phyloP scores from a whole-genome alignment of 2,888 invertebrate species.

The Deroplatys truncata region DNA sequence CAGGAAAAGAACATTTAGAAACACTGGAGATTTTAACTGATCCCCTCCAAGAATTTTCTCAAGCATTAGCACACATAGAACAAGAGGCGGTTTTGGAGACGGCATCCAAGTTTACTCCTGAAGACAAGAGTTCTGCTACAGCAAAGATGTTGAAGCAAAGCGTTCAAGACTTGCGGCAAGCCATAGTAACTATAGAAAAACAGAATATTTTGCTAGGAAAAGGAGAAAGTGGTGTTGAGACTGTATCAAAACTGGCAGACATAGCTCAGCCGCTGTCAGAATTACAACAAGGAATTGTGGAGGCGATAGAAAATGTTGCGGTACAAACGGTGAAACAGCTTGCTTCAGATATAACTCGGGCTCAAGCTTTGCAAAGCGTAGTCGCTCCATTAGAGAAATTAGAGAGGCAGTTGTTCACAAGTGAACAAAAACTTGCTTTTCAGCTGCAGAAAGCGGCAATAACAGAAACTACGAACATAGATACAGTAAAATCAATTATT shows the following conservation, averaged over 20 bases:
- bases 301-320: constrained; percentile 9
- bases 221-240: background rate
- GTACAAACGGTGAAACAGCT: constrained; percentile 1
- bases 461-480: background rate
- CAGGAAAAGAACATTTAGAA: constrained; percentile 63
- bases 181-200: constrained; percentile 17
- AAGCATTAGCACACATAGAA: constrained; percentile 9
- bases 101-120: background rate
- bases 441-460: background rate
- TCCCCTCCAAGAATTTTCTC: constrained; percentile 56
- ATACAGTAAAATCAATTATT: constrained; percentile 7
- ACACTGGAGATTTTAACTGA: constrained; percentile 58
- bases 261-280: constrained; percentile 20
- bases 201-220: background rate
- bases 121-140: background rate
- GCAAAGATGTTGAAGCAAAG: constrained; percentile 2
- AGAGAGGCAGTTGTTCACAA: constrained; percentile 24
- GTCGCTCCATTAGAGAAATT: constrained; percentile 43
- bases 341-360: background rate
- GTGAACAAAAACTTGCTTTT: constrained; percentile 21
- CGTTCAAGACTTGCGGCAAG: constrained; percentile 14
- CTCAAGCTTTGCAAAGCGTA: constrained; percentile 39
- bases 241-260: background rate
- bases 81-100: constrained; percentile 21
- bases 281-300: constrained; percentile 23